phyloP scores from a whole-genome alignment of 2,888 invertebrate genomes.

The Tridacna crocea region DNA sequence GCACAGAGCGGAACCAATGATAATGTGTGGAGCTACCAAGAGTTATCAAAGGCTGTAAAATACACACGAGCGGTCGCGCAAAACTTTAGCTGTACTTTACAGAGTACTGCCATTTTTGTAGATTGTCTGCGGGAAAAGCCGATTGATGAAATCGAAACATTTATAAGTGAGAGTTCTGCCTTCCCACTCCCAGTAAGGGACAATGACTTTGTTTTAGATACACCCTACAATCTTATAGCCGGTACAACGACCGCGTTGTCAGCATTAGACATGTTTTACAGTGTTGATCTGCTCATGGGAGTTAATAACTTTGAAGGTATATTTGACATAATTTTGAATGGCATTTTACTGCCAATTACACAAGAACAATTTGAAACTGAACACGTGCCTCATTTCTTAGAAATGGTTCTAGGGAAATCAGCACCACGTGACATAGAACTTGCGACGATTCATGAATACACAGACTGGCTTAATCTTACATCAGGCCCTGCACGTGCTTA shows the following conservation, averaged over 20 bases:
- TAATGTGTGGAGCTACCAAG: background rate
- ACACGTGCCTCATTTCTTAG: background rate
- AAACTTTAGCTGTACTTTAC: constrained; percentile 7
- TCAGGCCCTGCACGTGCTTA: background rate
- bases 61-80: background rate
- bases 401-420: background rate
- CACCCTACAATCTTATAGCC: constrained; percentile 8
- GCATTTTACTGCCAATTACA: background rate
- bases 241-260: background rate
- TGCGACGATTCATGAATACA: background rate
- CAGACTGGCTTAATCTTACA: background rate
- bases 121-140: constrained; percentile 1
- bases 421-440: background rate
- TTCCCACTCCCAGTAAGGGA: constrained; percentile 8
- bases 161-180: background rate
- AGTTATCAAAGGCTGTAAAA: background rate
- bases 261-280: constrained; percentile 15
- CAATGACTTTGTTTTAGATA: constrained; percentile 11
- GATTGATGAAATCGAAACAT: background rate
- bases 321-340: constrained; percentile 1
- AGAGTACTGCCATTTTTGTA: background rate
- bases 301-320: constrained; percentile 13
- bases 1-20: constrained; percentile 12
- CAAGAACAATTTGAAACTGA: background rate
- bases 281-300: constrained; percentile 12